These are phyloP conservation scores for Elgaria multicarinata DNA, from an alignment of 2,113 vertebrate genomes.

Conservation along the genomic window DNA sequence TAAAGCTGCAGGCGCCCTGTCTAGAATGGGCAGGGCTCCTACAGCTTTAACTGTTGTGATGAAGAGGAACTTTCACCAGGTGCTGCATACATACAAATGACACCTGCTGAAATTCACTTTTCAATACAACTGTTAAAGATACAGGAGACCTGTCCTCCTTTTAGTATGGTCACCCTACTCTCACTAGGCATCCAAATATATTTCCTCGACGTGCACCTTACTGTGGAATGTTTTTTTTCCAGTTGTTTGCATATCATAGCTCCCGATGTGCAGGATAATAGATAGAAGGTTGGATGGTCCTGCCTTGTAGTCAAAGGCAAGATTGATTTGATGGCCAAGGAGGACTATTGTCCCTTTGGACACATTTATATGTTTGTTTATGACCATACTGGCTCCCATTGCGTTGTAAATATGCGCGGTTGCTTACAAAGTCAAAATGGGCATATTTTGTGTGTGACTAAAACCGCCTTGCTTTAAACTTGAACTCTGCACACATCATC, in stretches of 20 bases:
- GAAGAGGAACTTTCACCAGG: no score
- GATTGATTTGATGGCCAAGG: neutral
- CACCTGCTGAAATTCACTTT: no score
- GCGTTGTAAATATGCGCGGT: neutral
- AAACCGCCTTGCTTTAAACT: neutral
- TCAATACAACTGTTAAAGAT: no score
- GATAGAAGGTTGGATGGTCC: neutral
- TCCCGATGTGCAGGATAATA: neutral
- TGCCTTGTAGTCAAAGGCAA: neutral
- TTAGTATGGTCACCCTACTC: no score
- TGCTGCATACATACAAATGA: no score
- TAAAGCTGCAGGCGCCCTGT: no score
- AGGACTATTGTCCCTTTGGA: neutral
- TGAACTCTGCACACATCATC: neutral
- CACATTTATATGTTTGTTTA: neutral
- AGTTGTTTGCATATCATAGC: neutral
- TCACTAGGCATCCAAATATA: neutral
- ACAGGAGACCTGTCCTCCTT: no score
- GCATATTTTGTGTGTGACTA: neutral
- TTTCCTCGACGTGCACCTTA: neutral
- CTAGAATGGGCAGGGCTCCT: no score
- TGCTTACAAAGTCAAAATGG: neutral
- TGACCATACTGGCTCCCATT: neutral
- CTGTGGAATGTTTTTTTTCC: neutral
- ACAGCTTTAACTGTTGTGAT: no score